Conservation (phyloP, 2,797 vertebrate genomes). For the Psittacula derbiana region DNA sequence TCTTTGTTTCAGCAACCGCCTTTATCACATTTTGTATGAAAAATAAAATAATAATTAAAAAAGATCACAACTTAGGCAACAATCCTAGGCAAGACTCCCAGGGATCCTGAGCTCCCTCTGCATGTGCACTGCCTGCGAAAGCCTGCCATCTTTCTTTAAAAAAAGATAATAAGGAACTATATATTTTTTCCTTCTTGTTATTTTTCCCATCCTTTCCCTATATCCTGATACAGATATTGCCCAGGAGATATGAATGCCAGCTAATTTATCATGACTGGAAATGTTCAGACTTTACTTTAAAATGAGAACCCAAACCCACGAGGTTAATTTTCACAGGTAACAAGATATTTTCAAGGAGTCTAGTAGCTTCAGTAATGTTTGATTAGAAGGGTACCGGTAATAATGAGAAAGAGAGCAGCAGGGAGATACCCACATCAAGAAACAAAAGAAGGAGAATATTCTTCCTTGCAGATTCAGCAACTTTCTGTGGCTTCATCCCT, state of each 20-base stretch:
- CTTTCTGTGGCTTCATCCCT: background rate
- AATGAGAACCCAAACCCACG: accelerated
- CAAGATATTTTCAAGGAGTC: background rate
- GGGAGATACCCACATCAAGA: background rate
- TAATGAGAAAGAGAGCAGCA: background rate
- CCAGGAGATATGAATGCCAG: background rate
- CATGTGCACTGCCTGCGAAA: background rate
- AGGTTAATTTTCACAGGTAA: background rate
- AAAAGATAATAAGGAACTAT: background rate
- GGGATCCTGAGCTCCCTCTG: background rate
- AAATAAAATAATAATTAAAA: background rate
- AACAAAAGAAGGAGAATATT: background rate
- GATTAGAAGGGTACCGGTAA: background rate
- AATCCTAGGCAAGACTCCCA: background rate
- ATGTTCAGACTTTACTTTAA: background rate
- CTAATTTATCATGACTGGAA: background rate
- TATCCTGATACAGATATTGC: background rate
- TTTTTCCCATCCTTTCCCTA: background rate
- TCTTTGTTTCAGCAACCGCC: background rate
- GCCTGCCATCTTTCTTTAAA: background rate
- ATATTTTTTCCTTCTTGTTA: background rate
- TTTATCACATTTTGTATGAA: background rate
- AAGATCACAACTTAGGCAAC: background rate
- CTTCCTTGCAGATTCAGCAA: background rate
- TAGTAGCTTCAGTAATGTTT: background rate